phyloP scores from a whole-genome alignment of 35 echinoderm and acorn worm genomes.

The Apostichopus californicus region DNA sequence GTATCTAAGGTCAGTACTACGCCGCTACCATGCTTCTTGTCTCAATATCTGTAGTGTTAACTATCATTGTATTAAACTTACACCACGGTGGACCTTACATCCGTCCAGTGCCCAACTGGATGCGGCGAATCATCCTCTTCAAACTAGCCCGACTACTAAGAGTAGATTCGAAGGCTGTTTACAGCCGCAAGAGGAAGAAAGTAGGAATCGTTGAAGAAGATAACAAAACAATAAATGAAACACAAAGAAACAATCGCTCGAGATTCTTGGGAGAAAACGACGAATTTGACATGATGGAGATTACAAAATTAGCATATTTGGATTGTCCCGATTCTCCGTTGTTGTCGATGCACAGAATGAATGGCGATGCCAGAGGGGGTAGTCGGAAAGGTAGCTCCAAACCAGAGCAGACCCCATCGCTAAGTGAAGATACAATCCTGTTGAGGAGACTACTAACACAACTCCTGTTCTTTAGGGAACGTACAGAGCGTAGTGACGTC shows the following conservation, averaged over 20 bases:
- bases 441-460: conserved; percentile 72
- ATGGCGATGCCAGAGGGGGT: conserved; percentile 26
- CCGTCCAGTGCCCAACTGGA: conserved; percentile 68
- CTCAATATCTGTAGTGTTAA: conserved; percentile 87
- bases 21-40: conserved; percentile 95
- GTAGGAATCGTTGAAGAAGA: conserved; percentile 17
- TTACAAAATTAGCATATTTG: conserved; percentile 44
- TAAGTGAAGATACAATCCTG: conserved; percentile 52
- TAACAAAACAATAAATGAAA: conserved; percentile 38
- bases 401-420: conserved; percentile 36
- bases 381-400: background rate
- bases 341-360: conserved; percentile 57
- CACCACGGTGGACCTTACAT: conserved; percentile 87
- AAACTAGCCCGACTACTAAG: conserved; percentile 62
- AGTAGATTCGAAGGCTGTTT: conserved; percentile 30
- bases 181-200: conserved; percentile 12
- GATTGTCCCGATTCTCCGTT: conserved; percentile 75
- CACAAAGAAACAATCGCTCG: conserved; percentile 21
- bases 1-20: conserved; percentile 89
- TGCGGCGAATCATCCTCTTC: conserved; percentile 50
- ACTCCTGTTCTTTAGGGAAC: conserved; percentile 63
- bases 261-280: conserved; percentile 31
- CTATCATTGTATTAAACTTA: conserved; percentile 86
- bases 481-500: conserved; percentile 65
- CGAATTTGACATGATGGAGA: conserved; percentile 53